Evolutionary conservation across 2,797 vertebrate genomes (phyloP).

Genomic region (Podarcis siculus): DNA sequence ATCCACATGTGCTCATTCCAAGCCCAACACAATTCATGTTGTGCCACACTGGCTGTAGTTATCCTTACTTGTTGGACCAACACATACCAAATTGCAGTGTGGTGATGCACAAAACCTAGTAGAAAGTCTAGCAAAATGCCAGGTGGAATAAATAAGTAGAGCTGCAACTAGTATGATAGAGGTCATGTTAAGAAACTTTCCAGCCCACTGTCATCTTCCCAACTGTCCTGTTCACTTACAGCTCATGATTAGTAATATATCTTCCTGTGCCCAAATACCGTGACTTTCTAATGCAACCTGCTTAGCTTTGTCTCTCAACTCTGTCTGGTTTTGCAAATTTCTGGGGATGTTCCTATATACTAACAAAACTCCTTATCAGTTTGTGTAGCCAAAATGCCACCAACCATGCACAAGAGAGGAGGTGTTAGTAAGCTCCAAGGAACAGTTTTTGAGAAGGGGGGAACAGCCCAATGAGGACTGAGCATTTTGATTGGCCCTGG

Average conservation of each 20-base stretch:
- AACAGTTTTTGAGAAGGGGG: neutral
- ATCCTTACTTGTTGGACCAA: neutral
- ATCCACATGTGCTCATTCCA: neutral
- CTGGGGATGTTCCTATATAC: neutral
- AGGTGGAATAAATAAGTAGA: neutral
- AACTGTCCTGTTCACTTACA: neutral
- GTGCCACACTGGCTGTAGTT: neutral
- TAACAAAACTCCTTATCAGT: neutral
- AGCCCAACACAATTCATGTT: neutral
- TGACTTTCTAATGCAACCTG: neutral
- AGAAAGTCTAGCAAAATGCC: neutral
- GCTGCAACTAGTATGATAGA: neutral
- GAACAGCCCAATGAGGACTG: neutral
- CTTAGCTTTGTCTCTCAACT: neutral
- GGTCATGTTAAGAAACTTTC: neutral
- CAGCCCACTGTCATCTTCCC: neutral
- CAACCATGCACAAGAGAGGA: neutral
- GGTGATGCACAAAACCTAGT: neutral
- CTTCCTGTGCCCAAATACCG: neutral
- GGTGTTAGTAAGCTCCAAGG: neutral
- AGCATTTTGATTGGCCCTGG: too few relatives aligned
- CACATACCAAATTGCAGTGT: neutral
- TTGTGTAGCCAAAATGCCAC: neutral
- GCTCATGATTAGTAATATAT: neutral
- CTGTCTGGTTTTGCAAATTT: neutral